phyloP scores from a whole-genome alignment of 1,140 invertebrate genomes.

The Belonocnema kinseyi region DNA sequence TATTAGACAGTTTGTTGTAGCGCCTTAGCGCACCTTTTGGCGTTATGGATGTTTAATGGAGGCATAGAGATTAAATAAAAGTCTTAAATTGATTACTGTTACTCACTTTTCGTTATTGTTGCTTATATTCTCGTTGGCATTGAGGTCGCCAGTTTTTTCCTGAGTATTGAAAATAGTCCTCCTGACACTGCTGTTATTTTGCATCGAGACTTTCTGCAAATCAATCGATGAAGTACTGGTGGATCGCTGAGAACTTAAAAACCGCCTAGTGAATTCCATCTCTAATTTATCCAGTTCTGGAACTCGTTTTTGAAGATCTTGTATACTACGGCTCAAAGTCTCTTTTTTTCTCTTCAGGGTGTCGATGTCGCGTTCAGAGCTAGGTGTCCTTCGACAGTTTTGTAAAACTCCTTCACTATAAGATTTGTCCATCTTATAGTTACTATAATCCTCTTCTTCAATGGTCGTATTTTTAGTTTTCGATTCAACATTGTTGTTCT shows the following conservation, averaged over 20 bases:
- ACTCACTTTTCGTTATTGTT: conserved; percentile 50
- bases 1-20: too few species aligned
- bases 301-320: conserved; percentile 65
- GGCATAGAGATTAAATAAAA: neutral
- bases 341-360: conserved; percentile 54
- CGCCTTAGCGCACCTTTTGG: too few species aligned
- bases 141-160: conserved; percentile 38
- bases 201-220: neutral
- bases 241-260: conserved; percentile 27
- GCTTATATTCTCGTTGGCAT: conserved; percentile 38
- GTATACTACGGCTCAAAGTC: conserved; percentile 62
- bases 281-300: conserved; percentile 59
- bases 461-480: conserved; percentile 58
- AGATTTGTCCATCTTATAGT: conserved; percentile 67
- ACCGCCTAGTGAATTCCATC: conserved; percentile 37
- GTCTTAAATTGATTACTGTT: conserved; percentile 34
- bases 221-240: conserved; percentile 17
- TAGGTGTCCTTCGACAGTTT: conserved; percentile 14
- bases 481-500: conserved; percentile 45
- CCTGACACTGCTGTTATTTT: conserved; percentile 38
- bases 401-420: conserved; percentile 65
- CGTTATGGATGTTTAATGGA: too few species aligned
- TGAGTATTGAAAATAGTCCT: conserved; percentile 42
- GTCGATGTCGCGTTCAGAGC: neutral
- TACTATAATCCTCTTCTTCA: conserved; percentile 57